phyloP scores from a whole-genome alignment of 2,888 invertebrate genomes.

The Cinara cedri region DNA sequence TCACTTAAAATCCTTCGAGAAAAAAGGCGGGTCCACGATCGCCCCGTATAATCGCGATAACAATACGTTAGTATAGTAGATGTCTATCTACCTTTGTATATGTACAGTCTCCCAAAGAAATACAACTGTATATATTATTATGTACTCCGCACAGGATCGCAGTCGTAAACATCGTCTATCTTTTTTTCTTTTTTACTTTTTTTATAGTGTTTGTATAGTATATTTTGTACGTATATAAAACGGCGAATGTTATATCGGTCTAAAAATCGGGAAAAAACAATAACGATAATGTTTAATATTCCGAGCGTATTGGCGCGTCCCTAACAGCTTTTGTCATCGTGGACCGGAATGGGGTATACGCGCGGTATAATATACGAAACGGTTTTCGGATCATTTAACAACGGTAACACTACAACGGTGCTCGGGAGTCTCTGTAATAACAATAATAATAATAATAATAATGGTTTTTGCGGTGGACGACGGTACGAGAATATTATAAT shows the following conservation, averaged over 20 bases:
- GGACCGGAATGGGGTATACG: not conserved
- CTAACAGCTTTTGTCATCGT: constrained; percentile 29
- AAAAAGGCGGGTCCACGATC: too few relatives aligned
- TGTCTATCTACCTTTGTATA: too few relatives aligned
- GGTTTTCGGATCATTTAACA: constrained; percentile 48
- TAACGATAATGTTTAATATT: constrained; percentile 25
- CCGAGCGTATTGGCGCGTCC: constrained; percentile 27
- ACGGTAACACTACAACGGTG: not conserved
- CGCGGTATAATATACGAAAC: not conserved
- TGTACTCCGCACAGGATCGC: not conserved
- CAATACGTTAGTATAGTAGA: too few relatives aligned
- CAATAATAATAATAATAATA: too few relatives aligned
- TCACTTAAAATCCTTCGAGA: too few relatives aligned
- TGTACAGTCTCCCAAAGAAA: not conserved
- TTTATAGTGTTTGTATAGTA: too few relatives aligned
- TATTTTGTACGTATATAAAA: too few relatives aligned
- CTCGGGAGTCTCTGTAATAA: too few relatives aligned
- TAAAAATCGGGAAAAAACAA: constrained; percentile 18
- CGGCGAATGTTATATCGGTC: not conserved
- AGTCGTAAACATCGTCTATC: too few relatives aligned
- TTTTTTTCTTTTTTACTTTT: too few relatives aligned
- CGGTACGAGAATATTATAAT: constrained; percentile 14
- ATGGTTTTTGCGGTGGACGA: constrained; percentile 29
- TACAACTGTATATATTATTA: too few relatives aligned
- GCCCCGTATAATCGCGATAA: not conserved